Evolutionary conservation across 2,797 vertebrate species (phyloP).

Genomic region (Lerista edwardsae): DNA sequence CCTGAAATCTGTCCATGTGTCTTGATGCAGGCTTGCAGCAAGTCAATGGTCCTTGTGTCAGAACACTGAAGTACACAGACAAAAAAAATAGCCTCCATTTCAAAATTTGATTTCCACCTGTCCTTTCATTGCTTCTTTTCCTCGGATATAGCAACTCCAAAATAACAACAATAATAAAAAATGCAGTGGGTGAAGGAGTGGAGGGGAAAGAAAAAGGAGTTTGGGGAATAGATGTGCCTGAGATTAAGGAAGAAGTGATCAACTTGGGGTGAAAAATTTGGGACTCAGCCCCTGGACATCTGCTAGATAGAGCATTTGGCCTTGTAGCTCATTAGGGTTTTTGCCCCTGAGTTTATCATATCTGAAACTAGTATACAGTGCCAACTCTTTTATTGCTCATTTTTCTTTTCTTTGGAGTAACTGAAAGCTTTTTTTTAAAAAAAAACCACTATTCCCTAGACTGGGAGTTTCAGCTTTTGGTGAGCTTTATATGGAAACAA

Average conservation of each 20-base stretch:
- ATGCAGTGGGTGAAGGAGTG: background rate
- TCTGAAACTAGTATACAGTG: background rate
- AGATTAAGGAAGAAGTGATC: background rate
- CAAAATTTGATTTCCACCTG: no score
- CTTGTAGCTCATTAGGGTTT: background rate
- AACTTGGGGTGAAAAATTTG: background rate
- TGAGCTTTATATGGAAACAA: background rate
- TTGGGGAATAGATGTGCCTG: background rate
- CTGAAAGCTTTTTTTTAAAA: constrained; percentile 34
- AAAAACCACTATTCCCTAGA: background rate
- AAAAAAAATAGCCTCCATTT: background rate
- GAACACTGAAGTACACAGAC: no score
- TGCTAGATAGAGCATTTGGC: background rate
- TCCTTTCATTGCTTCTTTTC: background rate
- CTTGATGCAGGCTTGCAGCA: background rate
- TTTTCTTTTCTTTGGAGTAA: background rate
- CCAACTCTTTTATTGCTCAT: background rate
- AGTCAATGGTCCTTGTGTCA: background rate
- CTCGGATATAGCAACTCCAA: no score
- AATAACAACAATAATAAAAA: no score
- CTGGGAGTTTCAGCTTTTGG: background rate
- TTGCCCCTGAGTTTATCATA: background rate
- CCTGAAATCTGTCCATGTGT: background rate
- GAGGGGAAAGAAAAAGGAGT: background rate
- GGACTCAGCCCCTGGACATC: background rate